Evolutionary conservation across 2,113 vertebrate genomes (phyloP), one percentile per base, ranked within the genome.

Genomic region (Shinisaurus crocodilurus): DNA sequence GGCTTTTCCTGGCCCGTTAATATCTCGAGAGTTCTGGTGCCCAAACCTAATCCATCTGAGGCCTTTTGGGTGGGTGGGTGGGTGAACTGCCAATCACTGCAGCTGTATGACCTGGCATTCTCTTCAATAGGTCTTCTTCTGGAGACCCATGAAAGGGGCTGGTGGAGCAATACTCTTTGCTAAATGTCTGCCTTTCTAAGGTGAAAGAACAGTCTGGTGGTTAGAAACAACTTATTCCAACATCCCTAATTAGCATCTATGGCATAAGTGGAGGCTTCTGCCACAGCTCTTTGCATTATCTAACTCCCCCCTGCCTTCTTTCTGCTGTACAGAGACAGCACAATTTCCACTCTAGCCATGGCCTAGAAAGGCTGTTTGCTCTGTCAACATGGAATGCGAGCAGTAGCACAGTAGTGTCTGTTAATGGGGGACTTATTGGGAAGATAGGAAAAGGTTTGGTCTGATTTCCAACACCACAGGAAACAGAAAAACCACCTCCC

Each of bases 31-130:
- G 75, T 63, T 93, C 70, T 91, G 45, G 1, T 50, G 37, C 67
- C 10, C 12, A 20, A 90, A 93, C 88, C 85, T 72, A 77, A 89
- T 0, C 82, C 45, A 85, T 18, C 2, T 60, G 82, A 94, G 92
- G 75, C 50, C 25, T 80, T 57, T 80, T 18, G n/a, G 48, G n/a
- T n/a, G n/a, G n/a, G n/a, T n/a, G 70, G 27, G n/a, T n/a, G 50
- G 57, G 50, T 32, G 29, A 84, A 84, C 6, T 63, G 48, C 69
- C 45, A 74, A 65, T n/a, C 54, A 72, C 20, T 72, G 37, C 79
- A 87, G 40, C 37, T 54, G 27, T 75, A n/a, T 77, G 43, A 37
- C 5, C 29, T 60, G 25, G 16, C n/a, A 29, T 37, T n/a, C 40
- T 29, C 2, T 75, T 43, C 23, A 48, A 60, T 34, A 40, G 45